Conservation (phyloP, 2,797 vertebrate genomes). For the Schizopygopsis malacanthus region DNA sequence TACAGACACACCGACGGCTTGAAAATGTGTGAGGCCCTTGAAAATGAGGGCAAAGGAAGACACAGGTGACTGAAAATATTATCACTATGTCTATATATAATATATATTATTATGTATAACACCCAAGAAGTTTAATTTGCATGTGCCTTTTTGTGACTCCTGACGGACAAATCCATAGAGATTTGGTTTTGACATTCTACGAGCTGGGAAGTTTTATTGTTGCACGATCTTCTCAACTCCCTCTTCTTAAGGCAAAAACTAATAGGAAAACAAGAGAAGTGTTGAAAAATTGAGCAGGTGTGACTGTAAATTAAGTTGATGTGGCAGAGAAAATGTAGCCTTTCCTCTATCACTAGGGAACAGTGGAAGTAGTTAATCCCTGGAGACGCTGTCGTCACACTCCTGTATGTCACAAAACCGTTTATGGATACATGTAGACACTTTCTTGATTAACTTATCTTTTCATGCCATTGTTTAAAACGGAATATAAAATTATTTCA, state of each 20-base stretch:
- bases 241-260: constrained; percentile 65
- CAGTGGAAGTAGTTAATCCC: constrained; percentile 77
- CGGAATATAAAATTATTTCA: constrained; percentile 41
- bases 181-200: constrained; percentile 8
- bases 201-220: constrained; percentile 40
- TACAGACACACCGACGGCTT: constrained; percentile 19
- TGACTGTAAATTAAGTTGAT: constrained; percentile 84
- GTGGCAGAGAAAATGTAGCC: constrained; percentile 75
- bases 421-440: constrained; percentile 57
- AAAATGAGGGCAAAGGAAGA: constrained; percentile 3
- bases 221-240: constrained; percentile 62
- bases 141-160: constrained; percentile 4
- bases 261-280: constrained; percentile 74
- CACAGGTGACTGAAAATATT: constrained; percentile 28
- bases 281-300: constrained; percentile 83
- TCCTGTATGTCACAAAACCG: constrained; percentile 43
- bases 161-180: constrained; percentile 30
- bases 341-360: constrained; percentile 79
- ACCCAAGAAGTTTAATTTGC: constrained; percentile 16
- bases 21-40: constrained; percentile 9
- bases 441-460: constrained; percentile 47
- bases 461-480: constrained; percentile 38
- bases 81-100: constrained; percentile 23
- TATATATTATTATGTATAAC: constrained; percentile 30
- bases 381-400: constrained; percentile 69